A percentile compares a stretch with the other conserved stretches of the same genome.
Conservation (phyloP, 2,888 invertebrate species). For the Trisateles emortualis region DNA sequence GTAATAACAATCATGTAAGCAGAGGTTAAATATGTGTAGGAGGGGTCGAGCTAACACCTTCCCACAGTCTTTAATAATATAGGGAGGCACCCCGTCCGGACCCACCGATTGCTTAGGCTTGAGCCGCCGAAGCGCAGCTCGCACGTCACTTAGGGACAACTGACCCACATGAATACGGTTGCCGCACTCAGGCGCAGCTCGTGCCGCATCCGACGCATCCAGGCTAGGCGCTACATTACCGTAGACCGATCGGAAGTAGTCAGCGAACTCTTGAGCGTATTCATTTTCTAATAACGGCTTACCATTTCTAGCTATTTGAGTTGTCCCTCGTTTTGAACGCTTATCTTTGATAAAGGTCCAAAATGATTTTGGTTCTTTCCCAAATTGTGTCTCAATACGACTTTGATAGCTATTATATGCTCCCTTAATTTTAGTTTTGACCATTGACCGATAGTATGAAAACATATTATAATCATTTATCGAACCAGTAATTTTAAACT, state of each 20-base stretch:
- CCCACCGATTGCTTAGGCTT: too few relatives aligned
- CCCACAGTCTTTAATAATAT: too few relatives aligned
- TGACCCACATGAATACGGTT: too few relatives aligned
- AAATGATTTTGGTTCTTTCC: slow-evolving; percentile 20
- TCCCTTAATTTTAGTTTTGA: neutral
- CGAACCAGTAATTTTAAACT: slow-evolving; percentile 3
- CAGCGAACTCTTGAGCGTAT: neutral
- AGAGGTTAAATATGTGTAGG: too few relatives aligned
- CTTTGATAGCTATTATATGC: slow-evolving; percentile 2
- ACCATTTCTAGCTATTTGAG: neutral
- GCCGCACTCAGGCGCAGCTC: too few relatives aligned
- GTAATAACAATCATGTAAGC: too few relatives aligned
- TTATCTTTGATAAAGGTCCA: slow-evolving; percentile 7
- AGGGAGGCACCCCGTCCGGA: too few relatives aligned
- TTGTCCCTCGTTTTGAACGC: neutral
- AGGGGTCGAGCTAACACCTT: too few relatives aligned
- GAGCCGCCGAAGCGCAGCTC: too few relatives aligned
- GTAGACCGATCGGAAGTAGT: neutral
- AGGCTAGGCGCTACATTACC: too few relatives aligned
- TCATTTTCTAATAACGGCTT: neutral
- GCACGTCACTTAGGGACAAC: too few relatives aligned
- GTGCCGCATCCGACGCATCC: too few relatives aligned
- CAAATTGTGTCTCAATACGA: slow-evolving; percentile 15
- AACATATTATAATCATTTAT: neutral
- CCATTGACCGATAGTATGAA: neutral